Base-by-base conservation (phyloP, 2,113 vertebrate species). In the Ceyx margarethae region DNA sequence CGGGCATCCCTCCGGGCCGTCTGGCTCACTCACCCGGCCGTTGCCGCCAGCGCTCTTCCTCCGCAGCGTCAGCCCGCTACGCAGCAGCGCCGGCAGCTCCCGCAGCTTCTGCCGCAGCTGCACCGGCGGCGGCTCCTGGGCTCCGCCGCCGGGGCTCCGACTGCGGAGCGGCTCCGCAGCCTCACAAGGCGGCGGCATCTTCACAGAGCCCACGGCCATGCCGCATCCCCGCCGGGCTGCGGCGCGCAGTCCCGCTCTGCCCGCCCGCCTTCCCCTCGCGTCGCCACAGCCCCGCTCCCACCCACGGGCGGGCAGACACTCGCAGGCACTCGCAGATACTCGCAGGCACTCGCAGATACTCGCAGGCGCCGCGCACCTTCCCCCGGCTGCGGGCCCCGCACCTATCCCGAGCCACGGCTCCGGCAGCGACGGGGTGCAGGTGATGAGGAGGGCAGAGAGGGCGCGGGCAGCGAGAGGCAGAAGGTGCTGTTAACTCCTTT, bases 21-120 rank as follows among this genome's bases (percentile, higher is more conserved):
- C 20, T 60, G 20, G 7, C 31, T 33, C 33, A 66, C 76, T 97
- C 94, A 97, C 97, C 97, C 97, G 96, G 82, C 53, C 96, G 40
- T 93, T 94, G 25, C 91, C 93, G 65, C 84, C 96, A 50, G 96
- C 96, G 83, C 95, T 93, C 95, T 99, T 99, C 97, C 99, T 99
- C 96, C 98, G 98, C 98, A 99, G 97, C 94, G 99, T 98, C 90
- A 99, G 98, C 64, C 99, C 98, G 97, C 98, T 99, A 90, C 99
- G 98, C 79, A 99, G 98, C 77, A 99, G 96, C 56, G 98, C 98
- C 11, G 99, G 99, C 93, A 99, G 97, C 84, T 99, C 99, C 96
- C 97, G 96, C 91, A 99, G 98, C 97, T 98, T 98, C 94, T 99
- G 99, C 94, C 98, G 98, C 87, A 98, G 98, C 96, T 99, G 98